Conservation (phyloP, 1,140 invertebrate species). For the Drosophila novamexicana region DNA sequence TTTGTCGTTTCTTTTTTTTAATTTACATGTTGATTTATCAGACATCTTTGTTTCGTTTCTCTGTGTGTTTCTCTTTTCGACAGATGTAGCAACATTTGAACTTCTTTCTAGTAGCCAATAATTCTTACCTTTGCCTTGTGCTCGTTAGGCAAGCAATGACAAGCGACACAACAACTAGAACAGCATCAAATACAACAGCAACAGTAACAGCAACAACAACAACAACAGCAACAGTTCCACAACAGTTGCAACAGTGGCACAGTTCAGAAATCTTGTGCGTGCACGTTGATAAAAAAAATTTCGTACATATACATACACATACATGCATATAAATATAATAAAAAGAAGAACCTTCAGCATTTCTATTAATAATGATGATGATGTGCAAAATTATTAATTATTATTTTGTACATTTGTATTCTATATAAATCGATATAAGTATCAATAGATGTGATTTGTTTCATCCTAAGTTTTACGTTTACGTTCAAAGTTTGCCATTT, state of each 20-base stretch:
- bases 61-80: slow-evolving; percentile 58
- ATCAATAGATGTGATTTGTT: slow-evolving; percentile 30
- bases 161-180: slow-evolving; percentile 55
- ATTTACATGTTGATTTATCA: slow-evolving; percentile 55
- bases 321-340: slow-evolving; percentile 8
- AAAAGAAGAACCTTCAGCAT: slow-evolving; percentile 36
- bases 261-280: slow-evolving; percentile 34
- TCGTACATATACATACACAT: slow-evolving; percentile 12
- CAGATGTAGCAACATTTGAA: slow-evolving; percentile 79
- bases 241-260: slow-evolving; percentile 7
- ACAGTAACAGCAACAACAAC: slow-evolving; percentile 24
- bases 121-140: slow-evolving; percentile 63
- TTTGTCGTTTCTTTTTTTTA: slow-evolving; percentile 28
- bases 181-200: slow-evolving; percentile 25
- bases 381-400: slow-evolving; percentile 40
- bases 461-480: slow-evolving; percentile 47
- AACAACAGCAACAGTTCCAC: slow-evolving; percentile 20
- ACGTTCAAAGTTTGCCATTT: slow-evolving; percentile 60
- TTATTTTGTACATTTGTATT: slow-evolving; percentile 43
- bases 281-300: slow-evolving; percentile 21
- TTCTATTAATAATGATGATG: slow-evolving; percentile 34
- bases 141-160: slow-evolving; percentile 75
- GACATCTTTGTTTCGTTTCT: slow-evolving; percentile 59
- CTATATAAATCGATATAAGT: slow-evolving; percentile 30
- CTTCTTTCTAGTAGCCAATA: slow-evolving; percentile 67